Conservation (phyloP, 2,888 invertebrate species). For the Ectropis crepuscularia region DNA sequence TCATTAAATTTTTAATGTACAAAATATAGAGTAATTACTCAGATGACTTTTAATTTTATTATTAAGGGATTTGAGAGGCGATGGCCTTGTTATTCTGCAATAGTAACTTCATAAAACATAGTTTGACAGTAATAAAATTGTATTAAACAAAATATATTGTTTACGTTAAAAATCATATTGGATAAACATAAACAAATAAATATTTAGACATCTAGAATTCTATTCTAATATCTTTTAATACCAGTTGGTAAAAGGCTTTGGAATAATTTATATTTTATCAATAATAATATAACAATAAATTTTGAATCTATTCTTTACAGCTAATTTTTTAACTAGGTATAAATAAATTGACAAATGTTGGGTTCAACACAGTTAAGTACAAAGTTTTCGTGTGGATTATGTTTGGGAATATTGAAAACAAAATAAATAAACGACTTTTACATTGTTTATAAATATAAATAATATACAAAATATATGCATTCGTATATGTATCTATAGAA, state of each 20-base stretch:
- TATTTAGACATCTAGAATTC: constrained; percentile 6
- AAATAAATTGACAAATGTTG: constrained; percentile 23
- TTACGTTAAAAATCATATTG: constrained; percentile 34
- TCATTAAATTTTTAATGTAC: too few species aligned
- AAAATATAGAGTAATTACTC: too few species aligned
- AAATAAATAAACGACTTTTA: constrained; percentile 11
- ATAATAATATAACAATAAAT: constrained; percentile 4
- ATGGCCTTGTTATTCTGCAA: constrained; percentile 2
- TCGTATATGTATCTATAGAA: too few species aligned
- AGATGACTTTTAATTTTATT: too few species aligned
- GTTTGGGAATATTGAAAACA: not conserved
- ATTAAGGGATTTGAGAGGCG: too few species aligned
- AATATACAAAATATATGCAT: constrained; percentile 21
- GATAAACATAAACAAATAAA: constrained; percentile 22
- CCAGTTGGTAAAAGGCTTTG: constrained; percentile 32
- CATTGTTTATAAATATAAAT: constrained; percentile 7
- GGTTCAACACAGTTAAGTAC: constrained; percentile 31
- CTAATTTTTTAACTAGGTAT: constrained; percentile 21
- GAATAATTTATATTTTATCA: constrained; percentile 23
- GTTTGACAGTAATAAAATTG: constrained; percentile 4
- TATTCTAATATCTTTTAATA: constrained; percentile 37
- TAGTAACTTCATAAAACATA: not conserved
- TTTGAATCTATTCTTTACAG: not conserved
- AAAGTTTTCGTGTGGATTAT: constrained; percentile 3
- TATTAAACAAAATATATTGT: constrained; percentile 29